Base-by-base conservation (phyloP, 1,140 invertebrate genomes). In the Sweltsa coloradensis region DNA sequence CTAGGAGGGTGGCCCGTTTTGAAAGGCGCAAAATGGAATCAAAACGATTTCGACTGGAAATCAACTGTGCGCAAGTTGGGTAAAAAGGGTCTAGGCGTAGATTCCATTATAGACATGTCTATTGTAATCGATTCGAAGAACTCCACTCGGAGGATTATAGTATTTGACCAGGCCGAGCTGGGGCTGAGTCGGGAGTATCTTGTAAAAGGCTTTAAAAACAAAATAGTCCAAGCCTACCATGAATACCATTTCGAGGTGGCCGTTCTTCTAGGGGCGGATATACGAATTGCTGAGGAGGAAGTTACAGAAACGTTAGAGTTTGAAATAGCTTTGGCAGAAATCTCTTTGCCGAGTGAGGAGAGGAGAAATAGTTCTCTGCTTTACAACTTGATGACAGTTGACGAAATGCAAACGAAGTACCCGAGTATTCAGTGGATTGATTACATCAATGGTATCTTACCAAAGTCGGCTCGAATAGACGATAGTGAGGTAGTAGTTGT, bases 81-180 rank as follows among this genome's bases (percentile, higher is more conserved):
- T 16, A 67, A 69, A 40, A 64, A 73, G 4, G 92, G 91, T 3
- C 91, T 88, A 60, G 88, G 85, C 5, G 82, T 89, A 31, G 88
- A 93, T 62, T 92, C 94, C 59, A 82, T 94, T 58, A 74, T 97
- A n/a, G 88, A 93, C 57, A 89, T 95, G 54, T 89, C 85, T 26
- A 81, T 96, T 44, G 78, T 80, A 3, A 83, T 88, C 5, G 89
- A 96, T 67, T 73, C 91, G n/a, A 91, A 89, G 62, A 94, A 95
- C 62, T 89, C 84, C 21, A 86, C 85, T n/a, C n/a, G n/a, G n/a
- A n/a, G n/a, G n/a, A n/a, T n/a, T n/a, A n/a, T n/a, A n/a, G n/a
- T n/a, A n/a, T 48, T 81, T 47, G 78, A 79, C 59, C 75, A 80
- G 63, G 64, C 72, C 0, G 78, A 85, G 1, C 70, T 97, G 41